Evolutionary conservation across 2,113 vertebrate genomes (phyloP).

Genomic region (Chloroceryle aenea): DNA sequence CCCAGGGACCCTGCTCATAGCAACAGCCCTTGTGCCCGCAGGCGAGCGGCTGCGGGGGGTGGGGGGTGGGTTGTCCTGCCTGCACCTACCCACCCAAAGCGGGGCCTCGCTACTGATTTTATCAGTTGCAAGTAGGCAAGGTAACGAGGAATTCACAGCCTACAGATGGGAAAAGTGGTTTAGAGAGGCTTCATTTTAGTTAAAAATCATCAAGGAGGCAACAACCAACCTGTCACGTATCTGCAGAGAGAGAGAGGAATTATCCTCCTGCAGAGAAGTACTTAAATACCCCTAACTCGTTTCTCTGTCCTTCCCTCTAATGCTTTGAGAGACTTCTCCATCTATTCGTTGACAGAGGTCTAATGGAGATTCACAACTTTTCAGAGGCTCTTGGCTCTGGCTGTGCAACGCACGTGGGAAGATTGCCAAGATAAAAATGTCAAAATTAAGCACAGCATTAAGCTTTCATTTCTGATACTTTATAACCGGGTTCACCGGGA

Average conservation of each 20-base stretch:
- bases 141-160: neutral
- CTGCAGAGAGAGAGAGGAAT: neutral
- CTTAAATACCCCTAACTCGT: neutral
- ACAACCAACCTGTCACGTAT: neutral
- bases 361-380: neutral
- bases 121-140: neutral
- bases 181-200: neutral
- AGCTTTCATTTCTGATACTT: conserved; percentile 50
- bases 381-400: neutral
- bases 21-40: neutral
- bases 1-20: neutral
- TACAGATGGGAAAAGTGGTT: neutral
- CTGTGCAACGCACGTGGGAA: neutral
- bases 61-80: neutral
- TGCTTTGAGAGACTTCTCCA: neutral
- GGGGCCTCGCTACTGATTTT: neutral
- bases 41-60: accelerated
- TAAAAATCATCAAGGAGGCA: neutral
- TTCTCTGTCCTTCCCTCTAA: neutral
- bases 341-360: neutral
- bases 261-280: neutral
- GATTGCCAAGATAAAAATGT: conserved; percentile 12
- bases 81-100: neutral
- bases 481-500: conserved; percentile 16
- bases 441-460: conserved; percentile 24